These are phyloP conservation scores for Corythornis vintsioides DNA, from an alignment of 2,113 vertebrate species.

Conservation along the genomic window DNA sequence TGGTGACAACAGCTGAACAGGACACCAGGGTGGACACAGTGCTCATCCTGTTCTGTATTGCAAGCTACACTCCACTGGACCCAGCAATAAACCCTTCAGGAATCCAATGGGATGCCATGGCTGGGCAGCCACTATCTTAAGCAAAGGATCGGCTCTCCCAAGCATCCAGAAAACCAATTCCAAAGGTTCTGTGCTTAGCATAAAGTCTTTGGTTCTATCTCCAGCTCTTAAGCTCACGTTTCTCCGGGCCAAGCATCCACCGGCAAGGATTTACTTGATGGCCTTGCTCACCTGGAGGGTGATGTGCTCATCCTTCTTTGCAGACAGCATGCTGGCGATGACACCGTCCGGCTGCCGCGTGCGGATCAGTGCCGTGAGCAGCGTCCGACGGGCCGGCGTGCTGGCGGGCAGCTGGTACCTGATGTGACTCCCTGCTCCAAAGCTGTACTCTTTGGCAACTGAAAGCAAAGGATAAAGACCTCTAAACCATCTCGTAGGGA, in stretches of 20 bases:
- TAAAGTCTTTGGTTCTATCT: neutral
- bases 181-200: neutral
- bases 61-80: neutral
- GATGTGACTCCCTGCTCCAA: slow-evolving; percentile 81
- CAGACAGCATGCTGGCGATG: slow-evolving; percentile 79
- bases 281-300: slow-evolving; percentile 80
- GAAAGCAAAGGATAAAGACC: slow-evolving; percentile 16
- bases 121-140: accelerated
- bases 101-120: neutral
- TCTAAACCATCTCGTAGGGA: neutral
- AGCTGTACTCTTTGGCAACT: slow-evolving; percentile 83
- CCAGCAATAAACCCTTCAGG: neutral
- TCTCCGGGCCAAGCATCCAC: neutral
- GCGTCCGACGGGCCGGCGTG: slow-evolving; percentile 75
- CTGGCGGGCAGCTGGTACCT: slow-evolving; percentile 77
- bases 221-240: neutral
- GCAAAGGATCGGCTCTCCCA: neutral
- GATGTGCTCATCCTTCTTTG: slow-evolving; percentile 81
- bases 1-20: neutral
- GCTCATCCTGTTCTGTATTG: neutral
- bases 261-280: neutral
- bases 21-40: neutral
- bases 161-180: neutral
- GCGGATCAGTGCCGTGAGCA: slow-evolving; percentile 81
- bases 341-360: slow-evolving; percentile 82